Evolutionary conservation across 2,888 invertebrate species (phyloP).

Genomic region (Ennomos fuscantarius): DNA sequence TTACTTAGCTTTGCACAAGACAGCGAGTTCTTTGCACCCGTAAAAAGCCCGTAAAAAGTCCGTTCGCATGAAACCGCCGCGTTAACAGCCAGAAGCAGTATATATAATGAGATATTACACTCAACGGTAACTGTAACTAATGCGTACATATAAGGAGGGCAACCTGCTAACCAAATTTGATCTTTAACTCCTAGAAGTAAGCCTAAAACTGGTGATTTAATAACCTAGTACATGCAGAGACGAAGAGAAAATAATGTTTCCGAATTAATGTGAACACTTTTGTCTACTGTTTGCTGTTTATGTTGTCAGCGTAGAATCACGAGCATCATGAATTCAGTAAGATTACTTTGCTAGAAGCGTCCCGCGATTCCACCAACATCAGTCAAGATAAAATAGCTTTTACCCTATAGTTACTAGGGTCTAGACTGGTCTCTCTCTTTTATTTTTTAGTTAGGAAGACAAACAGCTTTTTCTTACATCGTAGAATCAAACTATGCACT

Average conservation of each 20-base stretch:
- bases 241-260: conserved; percentile 6
- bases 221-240: background rate
- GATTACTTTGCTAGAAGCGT: no score
- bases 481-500: no score
- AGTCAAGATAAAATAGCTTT: no score
- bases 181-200: background rate
- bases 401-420: no score
- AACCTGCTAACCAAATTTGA: background rate
- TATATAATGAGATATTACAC: conserved; percentile 61
- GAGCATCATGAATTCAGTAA: no score
- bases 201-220: background rate
- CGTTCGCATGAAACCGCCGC: conserved; percentile 53
- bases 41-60: conserved; percentile 53
- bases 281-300: background rate
- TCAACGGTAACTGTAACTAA: conserved; percentile 49
- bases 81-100: conserved; percentile 49
- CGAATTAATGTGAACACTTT: background rate
- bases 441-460: no score
- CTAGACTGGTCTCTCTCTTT: no score
- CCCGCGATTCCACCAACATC: no score
- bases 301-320: no score
- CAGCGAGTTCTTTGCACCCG: conserved; percentile 28
- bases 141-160: conserved; percentile 20
- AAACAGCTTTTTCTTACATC: no score
- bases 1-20: conserved; percentile 16